Conservation (phyloP, 2,888 invertebrate species). For the Eurois occulta region DNA sequence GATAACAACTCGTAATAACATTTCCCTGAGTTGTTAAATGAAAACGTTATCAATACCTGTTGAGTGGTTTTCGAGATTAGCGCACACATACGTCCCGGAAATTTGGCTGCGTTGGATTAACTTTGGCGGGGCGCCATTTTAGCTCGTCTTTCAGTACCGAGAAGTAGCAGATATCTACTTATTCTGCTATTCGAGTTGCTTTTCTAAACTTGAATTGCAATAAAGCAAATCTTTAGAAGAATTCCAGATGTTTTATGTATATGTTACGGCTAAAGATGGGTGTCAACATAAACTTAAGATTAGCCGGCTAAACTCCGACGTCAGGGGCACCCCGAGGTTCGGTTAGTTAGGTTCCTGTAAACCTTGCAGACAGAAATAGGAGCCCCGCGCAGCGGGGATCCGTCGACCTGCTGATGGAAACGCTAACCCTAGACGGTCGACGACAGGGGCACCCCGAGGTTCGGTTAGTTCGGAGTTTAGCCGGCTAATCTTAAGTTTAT, state of each 20-base stretch:
- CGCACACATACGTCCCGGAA: constrained; percentile 50
- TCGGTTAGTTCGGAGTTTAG: too few relatives aligned
- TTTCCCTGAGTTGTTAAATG: constrained; percentile 46
- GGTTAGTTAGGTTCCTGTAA: too few relatives aligned
- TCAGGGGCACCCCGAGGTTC: too few relatives aligned
- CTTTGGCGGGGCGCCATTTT: constrained; percentile 41
- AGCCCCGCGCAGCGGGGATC: too few relatives aligned
- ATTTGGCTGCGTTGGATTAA: constrained; percentile 31
- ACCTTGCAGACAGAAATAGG: too few relatives aligned
- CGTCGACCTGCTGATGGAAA: too few relatives aligned
- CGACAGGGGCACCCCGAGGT: too few relatives aligned
- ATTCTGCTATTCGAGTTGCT: not conserved
- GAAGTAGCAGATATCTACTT: not conserved
- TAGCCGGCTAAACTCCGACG: too few relatives aligned
- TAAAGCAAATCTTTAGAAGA: not conserved
- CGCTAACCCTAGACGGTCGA: too few relatives aligned
- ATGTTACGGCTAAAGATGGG: too few relatives aligned
- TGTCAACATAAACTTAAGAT: too few relatives aligned
- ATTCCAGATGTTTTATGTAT: not conserved
- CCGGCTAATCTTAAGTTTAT: too few relatives aligned
- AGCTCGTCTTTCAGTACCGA: not conserved
- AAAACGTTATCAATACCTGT: constrained; percentile 54
- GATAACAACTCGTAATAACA: constrained; percentile 45
- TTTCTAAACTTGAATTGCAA: not conserved
- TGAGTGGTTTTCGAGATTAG: constrained; percentile 65